These are phyloP conservation scores for Pteromalus puparum DNA, from an alignment of 1,140 invertebrate species.

Conservation along the genomic window DNA sequence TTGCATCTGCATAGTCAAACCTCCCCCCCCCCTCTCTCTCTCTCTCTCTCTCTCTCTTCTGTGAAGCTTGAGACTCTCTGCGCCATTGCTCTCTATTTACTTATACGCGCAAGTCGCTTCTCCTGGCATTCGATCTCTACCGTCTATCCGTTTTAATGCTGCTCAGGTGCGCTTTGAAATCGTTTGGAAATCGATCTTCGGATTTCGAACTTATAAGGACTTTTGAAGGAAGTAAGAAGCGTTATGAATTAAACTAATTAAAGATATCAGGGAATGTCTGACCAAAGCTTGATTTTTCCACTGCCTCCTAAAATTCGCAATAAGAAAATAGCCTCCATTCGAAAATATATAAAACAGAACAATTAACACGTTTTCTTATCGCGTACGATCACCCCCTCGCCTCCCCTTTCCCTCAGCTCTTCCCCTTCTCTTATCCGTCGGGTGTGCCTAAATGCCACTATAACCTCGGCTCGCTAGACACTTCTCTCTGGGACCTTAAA, in stretches of 20 bases:
- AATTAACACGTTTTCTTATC: constrained; percentile 19
- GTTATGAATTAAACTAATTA: too few species aligned
- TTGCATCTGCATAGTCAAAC: constrained; percentile 36
- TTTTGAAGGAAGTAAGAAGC: too few species aligned
- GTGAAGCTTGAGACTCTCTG: background rate
- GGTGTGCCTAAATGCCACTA: background rate
- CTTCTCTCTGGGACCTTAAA: background rate
- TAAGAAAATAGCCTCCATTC: too few species aligned
- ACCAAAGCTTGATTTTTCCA: too few species aligned
- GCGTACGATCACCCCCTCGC: too few species aligned
- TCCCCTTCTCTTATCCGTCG: too few species aligned
- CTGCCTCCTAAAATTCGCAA: too few species aligned
- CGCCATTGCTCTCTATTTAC: constrained; percentile 30
- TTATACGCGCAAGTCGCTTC: constrained; percentile 3
- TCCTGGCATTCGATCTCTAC: background rate
- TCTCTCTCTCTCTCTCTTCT: too few species aligned
- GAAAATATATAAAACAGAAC: background rate
- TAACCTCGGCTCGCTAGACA: background rate
- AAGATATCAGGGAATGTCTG: too few species aligned
- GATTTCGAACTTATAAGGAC: too few species aligned
- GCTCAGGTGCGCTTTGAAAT: background rate
- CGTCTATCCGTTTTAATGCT: background rate
- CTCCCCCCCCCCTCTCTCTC: too few species aligned
- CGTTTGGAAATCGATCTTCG: too few species aligned
- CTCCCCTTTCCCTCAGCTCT: background rate